Evolutionary conservation across 2,797 vertebrate species (phyloP).

Genomic region (Phrynocephalus guinanensis): DNA sequence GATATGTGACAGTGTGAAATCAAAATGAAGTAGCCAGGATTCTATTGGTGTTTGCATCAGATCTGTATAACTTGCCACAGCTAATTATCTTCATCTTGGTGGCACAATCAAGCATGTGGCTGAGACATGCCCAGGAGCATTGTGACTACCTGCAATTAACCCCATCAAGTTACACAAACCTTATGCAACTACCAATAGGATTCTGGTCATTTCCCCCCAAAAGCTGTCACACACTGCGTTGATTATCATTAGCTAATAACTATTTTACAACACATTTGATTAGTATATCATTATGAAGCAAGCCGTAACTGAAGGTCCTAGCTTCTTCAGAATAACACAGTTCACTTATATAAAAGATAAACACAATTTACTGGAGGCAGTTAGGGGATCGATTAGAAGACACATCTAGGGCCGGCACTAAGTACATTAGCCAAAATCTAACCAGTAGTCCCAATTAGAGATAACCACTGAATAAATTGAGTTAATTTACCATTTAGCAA

Average conservation of each 20-base stretch:
- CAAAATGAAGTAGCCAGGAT: neutral
- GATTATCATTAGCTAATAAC: neutral
- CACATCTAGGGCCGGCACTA: neutral
- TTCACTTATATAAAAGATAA: slow-evolving; percentile 7
- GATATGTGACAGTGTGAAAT: neutral
- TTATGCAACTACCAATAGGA: no score
- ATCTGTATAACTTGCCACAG: no score
- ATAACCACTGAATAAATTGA: no score
- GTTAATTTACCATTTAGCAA: neutral
- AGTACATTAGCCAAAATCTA: no score
- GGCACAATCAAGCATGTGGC: no score
- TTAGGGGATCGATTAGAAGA: neutral
- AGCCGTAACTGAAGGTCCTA: neutral
- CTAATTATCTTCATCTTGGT: no score
- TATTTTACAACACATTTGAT: neutral
- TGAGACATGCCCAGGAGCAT: no score
- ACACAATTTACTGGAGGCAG: neutral
- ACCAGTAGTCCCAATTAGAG: no score
- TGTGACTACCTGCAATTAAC: no score
- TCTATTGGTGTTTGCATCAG: no score
- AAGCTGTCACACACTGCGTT: neutral
- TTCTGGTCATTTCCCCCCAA: neutral
- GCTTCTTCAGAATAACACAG: neutral
- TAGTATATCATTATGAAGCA: neutral
- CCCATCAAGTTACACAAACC: no score